Evolutionary conservation across 2,888 invertebrate genomes (phyloP).

Genomic region (Octodonta nipae): DNA sequence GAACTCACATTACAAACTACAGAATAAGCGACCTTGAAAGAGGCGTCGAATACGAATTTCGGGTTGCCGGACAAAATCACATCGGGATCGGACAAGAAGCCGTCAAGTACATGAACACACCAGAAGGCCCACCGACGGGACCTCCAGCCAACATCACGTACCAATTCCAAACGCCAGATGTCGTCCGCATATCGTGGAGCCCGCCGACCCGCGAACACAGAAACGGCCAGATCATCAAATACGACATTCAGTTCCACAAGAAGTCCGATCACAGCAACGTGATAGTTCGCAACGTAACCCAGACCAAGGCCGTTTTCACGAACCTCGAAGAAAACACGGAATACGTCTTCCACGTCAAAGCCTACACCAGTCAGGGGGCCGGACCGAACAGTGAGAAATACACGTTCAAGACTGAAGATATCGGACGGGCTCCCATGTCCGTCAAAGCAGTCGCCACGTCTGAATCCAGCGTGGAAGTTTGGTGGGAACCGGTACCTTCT

Average conservation of each 20-base stretch:
- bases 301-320: constrained; percentile 71
- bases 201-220: constrained; percentile 73
- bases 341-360: constrained; percentile 82
- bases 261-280: constrained; percentile 70
- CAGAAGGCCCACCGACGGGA: constrained; percentile 84
- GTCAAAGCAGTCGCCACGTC: constrained; percentile 90
- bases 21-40: constrained; percentile 71
- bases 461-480: constrained; percentile 84
- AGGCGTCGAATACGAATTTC: constrained; percentile 91
- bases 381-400: constrained; percentile 85
- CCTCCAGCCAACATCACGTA: constrained; percentile 74
- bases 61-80: constrained; percentile 89
- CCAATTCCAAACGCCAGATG: constrained; percentile 84
- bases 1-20: constrained; percentile 52
- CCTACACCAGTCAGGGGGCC: constrained; percentile 78
- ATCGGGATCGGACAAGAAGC: constrained; percentile 92
- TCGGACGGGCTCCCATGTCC: constrained; percentile 84
- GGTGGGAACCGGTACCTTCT: constrained; percentile 85
- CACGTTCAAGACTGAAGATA: constrained; percentile 74
- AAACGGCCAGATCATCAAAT: constrained; percentile 87
- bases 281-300: constrained; percentile 63
- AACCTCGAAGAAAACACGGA: constrained; percentile 87
- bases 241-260: constrained; percentile 85
- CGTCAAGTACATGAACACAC: constrained; percentile 79
- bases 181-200: constrained; percentile 81